phyloP scores from a whole-genome alignment of 2,888 invertebrate species.

The Rosalia funebris region DNA sequence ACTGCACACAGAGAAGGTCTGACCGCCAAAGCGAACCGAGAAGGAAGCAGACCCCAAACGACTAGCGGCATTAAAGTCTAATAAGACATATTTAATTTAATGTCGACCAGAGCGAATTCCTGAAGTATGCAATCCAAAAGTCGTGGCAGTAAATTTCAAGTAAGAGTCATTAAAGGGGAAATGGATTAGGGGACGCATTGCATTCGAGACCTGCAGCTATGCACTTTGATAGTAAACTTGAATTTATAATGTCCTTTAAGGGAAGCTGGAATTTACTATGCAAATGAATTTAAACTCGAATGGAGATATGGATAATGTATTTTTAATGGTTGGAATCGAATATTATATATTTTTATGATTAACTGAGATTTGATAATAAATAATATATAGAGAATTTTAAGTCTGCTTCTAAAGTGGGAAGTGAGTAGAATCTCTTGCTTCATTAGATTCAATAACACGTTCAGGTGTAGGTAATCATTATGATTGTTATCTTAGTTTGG shows the following conservation, averaged over 20 bases:
- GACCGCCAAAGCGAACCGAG: conserved; percentile 4
- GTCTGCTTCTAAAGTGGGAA: too few relatives aligned
- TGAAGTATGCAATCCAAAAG: conserved; percentile 48
- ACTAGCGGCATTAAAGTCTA: conserved; percentile 25
- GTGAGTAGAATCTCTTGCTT: too few relatives aligned
- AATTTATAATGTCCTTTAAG: conserved; percentile 32
- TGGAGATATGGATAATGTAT: conserved; percentile 17
- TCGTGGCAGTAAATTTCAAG: conserved; percentile 49
- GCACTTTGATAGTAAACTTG: conserved; percentile 48
- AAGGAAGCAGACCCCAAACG: conserved; percentile 8
- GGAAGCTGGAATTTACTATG: conserved; percentile 40
- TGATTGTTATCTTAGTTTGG: too few relatives aligned
- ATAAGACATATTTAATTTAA: conserved; percentile 50
- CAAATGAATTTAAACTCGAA: conserved; percentile 42
- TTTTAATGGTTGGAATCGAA: too few relatives aligned
- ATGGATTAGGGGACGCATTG: conserved; percentile 51
- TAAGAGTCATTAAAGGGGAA: conserved; percentile 49
- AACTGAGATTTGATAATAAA: too few relatives aligned
- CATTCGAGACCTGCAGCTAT: conserved; percentile 47
- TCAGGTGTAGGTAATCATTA: too few relatives aligned
- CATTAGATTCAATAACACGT: too few relatives aligned
- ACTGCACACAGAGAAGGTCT: not conserved
- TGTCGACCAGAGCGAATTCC: conserved; percentile 44
- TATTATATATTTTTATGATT: too few relatives aligned
- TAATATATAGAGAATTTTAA: too few relatives aligned